Percentiles rank a stretch among this genome's conserved stretches.
Evolutionary conservation across 2,113 vertebrate species (phyloP).

Genomic region (Aegotheles bennettii): DNA sequence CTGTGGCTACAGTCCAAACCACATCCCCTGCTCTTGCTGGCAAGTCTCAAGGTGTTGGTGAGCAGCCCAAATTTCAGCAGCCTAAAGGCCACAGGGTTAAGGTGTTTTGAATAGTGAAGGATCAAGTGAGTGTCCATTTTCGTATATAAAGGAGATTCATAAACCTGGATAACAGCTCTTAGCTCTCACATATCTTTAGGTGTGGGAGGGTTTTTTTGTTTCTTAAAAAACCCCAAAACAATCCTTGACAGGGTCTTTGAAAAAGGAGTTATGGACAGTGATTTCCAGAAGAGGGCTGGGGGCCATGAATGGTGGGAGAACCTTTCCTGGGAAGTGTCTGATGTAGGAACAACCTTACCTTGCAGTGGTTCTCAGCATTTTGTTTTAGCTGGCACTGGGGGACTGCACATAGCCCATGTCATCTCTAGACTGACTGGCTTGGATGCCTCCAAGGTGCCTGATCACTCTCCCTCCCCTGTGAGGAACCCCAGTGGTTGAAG

Average conservation of each 20-base stretch:
- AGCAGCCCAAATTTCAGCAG: not conserved
- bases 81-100: not conserved
- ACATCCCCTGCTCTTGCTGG: fast-evolving
- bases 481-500: not conserved
- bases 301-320: not conserved
- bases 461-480: not conserved
- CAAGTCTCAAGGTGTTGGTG: not conserved
- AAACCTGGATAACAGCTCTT: not conserved
- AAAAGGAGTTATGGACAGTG: not conserved
- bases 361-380: not conserved
- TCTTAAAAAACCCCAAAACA: not conserved
- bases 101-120: not conserved
- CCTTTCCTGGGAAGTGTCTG: not conserved
- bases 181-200: not conserved
- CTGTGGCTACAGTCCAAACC: not conserved
- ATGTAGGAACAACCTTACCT: not conserved
- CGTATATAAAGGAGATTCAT: not conserved
- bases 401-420: fast-evolving
- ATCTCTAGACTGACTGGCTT: not conserved
- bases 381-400: not conserved
- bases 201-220: not conserved
- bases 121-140: not conserved
- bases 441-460: not conserved
- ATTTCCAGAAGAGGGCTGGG: not conserved
- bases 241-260: not conserved